These are phyloP conservation scores for Phocides pigmalion DNA, from an alignment of 1,140 invertebrate genomes.

Conservation along the genomic window DNA sequence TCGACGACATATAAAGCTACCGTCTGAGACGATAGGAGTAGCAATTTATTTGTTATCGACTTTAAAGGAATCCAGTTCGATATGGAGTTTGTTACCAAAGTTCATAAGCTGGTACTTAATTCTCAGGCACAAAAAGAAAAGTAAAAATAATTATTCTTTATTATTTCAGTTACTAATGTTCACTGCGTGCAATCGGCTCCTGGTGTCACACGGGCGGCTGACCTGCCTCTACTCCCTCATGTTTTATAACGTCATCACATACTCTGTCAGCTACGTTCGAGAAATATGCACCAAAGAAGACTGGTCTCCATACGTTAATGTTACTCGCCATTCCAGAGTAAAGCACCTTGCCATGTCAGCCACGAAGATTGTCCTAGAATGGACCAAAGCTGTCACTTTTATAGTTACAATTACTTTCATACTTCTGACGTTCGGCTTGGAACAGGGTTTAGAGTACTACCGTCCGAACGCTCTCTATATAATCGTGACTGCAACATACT, in stretches of 20 bases:
- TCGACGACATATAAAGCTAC: too few relatives aligned
- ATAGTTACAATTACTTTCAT: constrained; percentile 91
- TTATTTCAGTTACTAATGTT: constrained; percentile 88
- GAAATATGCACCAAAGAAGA: constrained; percentile 90
- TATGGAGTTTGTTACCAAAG: too few relatives aligned
- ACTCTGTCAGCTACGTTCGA: constrained; percentile 89
- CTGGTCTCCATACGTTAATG: constrained; percentile 89
- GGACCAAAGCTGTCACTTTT: constrained; percentile 92
- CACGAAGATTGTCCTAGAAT: constrained; percentile 92
- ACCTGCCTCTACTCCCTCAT: constrained; percentile 90
- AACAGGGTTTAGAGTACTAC: constrained; percentile 90
- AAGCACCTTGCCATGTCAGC: constrained; percentile 92
- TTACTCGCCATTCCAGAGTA: constrained; percentile 89
- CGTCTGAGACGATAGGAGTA: too few relatives aligned
- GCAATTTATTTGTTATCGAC: too few relatives aligned
- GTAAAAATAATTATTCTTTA: constrained; percentile 41
- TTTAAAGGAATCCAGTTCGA: too few relatives aligned
- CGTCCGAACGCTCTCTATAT: constrained; percentile 87
- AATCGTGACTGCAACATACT: constrained; percentile 87
- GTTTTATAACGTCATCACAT: constrained; percentile 92
- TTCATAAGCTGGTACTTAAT: too few relatives aligned
- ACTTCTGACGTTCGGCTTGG: constrained; percentile 89
- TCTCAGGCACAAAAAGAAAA: too few relatives aligned
- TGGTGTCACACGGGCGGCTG: constrained; percentile 85
- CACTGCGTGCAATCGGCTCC: constrained; percentile 87